These are phyloP conservation scores for Isurus oxyrinchus DNA, from an alignment of 2,113 vertebrate species.

Conservation along the genomic window DNA sequence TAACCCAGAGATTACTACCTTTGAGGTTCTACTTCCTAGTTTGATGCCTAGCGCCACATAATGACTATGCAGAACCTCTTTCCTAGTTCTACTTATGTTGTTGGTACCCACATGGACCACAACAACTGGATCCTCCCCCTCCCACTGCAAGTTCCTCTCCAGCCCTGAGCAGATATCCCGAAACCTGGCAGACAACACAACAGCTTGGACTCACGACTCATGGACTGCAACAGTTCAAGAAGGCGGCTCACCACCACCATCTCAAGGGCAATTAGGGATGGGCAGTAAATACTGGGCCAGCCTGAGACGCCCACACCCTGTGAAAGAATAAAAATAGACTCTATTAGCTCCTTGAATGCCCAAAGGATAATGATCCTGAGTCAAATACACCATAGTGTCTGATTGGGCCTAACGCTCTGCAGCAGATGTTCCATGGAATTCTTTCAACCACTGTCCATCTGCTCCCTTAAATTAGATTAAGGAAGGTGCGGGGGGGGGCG, in stretches of 20 bases:
- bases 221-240: not conserved
- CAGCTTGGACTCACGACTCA: too few relatives aligned
- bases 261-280: not conserved
- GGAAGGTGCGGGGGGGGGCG: not conserved
- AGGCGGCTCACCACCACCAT: not conserved
- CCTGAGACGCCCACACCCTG: not conserved
- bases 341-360: not conserved
- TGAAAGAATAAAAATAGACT: not conserved
- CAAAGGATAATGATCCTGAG: not conserved
- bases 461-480: not conserved
- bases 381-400: not conserved
- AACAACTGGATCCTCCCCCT: too few relatives aligned
- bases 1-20: too few relatives aligned
- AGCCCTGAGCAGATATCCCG: too few relatives aligned
- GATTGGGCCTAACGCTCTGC: not conserved
- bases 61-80: too few relatives aligned
- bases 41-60: too few relatives aligned
- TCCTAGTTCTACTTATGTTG: too few relatives aligned
- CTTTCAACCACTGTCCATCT: not conserved
- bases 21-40: too few relatives aligned
- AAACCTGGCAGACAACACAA: too few relatives aligned
- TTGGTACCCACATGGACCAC: too few relatives aligned
- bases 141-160: too few relatives aligned
- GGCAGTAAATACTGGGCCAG: too few relatives aligned
- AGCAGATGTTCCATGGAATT: not conserved